Percentiles rank a stretch among this genome's conserved stretches.
These are phyloP conservation scores for Zoanthus solanderi DNA, from an alignment of 92 coral and sea anemone species.

Conservation along the genomic window DNA sequence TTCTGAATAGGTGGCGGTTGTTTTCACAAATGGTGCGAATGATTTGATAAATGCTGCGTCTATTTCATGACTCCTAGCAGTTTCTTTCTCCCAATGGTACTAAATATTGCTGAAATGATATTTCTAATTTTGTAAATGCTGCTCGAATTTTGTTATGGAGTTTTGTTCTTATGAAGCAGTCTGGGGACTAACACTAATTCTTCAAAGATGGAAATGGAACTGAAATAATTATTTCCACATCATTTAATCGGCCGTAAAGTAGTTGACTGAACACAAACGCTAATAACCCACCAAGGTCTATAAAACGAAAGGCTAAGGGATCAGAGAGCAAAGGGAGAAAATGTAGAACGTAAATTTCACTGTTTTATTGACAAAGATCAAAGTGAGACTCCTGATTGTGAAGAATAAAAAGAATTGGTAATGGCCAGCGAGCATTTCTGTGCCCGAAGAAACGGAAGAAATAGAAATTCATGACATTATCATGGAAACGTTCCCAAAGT, in stretches of 20 bases:
- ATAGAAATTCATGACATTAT: constrained; percentile 44
- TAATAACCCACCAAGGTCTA: background rate
- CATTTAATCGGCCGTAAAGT: background rate
- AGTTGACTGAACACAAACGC: background rate
- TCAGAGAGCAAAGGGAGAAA: background rate
- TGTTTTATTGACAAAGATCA: constrained; percentile 62
- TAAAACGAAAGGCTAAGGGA: background rate
- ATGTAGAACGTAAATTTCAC: constrained; percentile 52
- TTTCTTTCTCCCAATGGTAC: background rate
- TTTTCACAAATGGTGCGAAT: background rate
- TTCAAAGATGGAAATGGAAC: background rate
- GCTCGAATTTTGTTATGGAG: constrained; percentile 25
- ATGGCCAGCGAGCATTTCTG: constrained; percentile 41
- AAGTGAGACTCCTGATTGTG: constrained; percentile 58
- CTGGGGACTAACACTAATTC: background rate
- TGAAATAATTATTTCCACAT: background rate
- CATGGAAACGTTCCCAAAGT: constrained; percentile 58
- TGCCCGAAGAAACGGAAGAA: constrained; percentile 54
- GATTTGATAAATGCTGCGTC: background rate
- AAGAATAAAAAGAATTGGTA: constrained; percentile 59
- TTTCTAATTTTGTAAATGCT: background rate
- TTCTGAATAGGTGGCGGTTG: background rate
- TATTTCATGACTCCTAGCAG: background rate
- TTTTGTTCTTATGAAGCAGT: background rate
- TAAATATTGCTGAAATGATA: constrained; percentile 19